Evolutionary conservation across 2,888 invertebrate genomes (phyloP), one percentile per base, ranked within the genome.

Genomic region (Lepidocyrtoides sp.): DNA sequence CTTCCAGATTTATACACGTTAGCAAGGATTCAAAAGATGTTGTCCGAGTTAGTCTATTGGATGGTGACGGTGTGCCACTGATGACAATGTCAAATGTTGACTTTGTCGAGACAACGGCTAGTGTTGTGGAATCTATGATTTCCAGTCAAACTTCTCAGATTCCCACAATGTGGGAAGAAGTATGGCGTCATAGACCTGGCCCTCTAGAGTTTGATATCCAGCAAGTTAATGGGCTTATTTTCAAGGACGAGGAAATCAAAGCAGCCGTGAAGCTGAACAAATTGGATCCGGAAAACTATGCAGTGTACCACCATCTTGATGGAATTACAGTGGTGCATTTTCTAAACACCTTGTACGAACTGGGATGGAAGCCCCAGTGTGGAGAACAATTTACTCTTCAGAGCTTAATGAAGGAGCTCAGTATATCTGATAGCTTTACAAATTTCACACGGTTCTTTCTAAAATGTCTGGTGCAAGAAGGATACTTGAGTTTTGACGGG

Each of bases 91-190:
- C 41, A 1, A 44, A 32, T 2, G 75, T 89, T 0, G 91, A 91
- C 12, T 85, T 91, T 72, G 17, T 85, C 0, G 89, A 89, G 36
- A 91, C 91, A 7, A 91, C 32, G 12, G 79, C 57, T 0, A 69
- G 44, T 10, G 17, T 81, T 1, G 44, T 86, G 20, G 92, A 91
- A 44, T 83, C 48, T 0, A 20, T 81, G 20, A 48, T 85, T 0
- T 8, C 36, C 0, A 54, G 48, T 14, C 89, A 81, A 51, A 20
- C 63, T 0, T 17, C 20, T 10, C 26, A 26, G 14, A 36, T 88
- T 26, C 88, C 85, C n/a, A 36, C 32, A 23, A 51, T 83, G 1
- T 87, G 83, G 91, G 82, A 90, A 26, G 87, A 88, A 10, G 7
- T 75, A 0, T 84, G 72, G 83, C 23, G 23, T 10, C 75, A 20